Conservation (phyloP, 2,113 vertebrate species). For the Odontophorus gujanensis region DNA sequence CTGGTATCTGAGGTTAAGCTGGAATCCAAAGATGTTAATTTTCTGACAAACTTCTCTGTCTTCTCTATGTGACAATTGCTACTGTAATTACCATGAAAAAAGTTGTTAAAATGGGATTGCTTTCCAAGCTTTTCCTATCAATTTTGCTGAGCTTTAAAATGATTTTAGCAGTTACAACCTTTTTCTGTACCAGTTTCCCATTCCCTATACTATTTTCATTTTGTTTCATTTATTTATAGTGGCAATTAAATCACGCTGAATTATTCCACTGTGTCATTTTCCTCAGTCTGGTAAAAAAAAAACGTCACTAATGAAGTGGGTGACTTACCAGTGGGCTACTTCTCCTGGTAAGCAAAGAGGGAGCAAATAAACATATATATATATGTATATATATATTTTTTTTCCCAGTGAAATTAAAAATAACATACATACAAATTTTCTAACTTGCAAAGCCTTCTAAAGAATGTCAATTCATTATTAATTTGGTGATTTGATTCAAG, state of each 20-base stretch:
- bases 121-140: not conserved
- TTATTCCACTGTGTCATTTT: not conserved
- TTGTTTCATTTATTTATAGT: not conserved
- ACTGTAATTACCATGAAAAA: slow-evolving; percentile 44
- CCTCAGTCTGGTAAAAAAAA: not conserved
- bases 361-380: not conserved
- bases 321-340: not conserved
- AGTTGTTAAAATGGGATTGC: slow-evolving; percentile 20
- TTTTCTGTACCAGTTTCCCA: not conserved
- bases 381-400: too few species aligned
- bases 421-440: not conserved
- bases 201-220: not conserved
- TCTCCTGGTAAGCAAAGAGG: not conserved
- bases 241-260: not conserved
- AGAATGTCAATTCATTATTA: not conserved
- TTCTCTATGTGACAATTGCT: not conserved
- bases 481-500: not conserved
- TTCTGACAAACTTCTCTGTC: not conserved
- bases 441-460: not conserved
- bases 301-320: not conserved
- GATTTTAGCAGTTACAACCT: not conserved
- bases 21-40: not conserved
- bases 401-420: not conserved
- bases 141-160: slow-evolving; percentile 20
- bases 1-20: not conserved